Percentiles rank a stretch among this genome's conserved stretches.
Conservation (phyloP, 2,113 vertebrate species). For the Galemys pyrenaicus region DNA sequence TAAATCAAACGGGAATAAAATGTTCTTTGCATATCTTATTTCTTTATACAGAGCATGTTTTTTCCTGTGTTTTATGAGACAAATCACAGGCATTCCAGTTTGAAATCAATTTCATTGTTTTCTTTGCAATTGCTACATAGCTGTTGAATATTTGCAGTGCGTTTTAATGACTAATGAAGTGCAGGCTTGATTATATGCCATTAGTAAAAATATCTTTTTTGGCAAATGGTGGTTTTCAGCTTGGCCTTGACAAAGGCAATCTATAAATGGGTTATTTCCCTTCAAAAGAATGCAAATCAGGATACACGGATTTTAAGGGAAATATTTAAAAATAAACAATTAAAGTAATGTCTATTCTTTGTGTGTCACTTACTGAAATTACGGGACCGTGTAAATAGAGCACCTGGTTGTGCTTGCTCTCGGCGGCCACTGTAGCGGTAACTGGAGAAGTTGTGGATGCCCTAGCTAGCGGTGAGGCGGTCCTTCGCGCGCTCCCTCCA, state of each 20-base stretch:
- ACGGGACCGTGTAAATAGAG: conserved; percentile 65
- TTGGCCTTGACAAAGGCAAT: background rate
- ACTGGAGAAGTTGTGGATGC: conserved; percentile 58
- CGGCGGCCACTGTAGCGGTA: conserved; percentile 36
- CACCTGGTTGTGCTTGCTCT: conserved; percentile 62
- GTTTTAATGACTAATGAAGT: conserved; percentile 54
- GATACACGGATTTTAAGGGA: conserved; percentile 35
- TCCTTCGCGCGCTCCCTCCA: too few relatives aligned
- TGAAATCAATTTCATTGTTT: conserved; percentile 76
- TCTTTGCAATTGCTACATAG: conserved; percentile 41
- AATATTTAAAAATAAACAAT: conserved; percentile 72
- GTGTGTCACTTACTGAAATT: conserved; percentile 70
- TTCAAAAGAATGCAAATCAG: conserved; percentile 51
- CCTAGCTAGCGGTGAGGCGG: too few relatives aligned
- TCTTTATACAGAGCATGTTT: background rate
- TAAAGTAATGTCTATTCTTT: conserved; percentile 68
- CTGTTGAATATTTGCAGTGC: conserved; percentile 57
- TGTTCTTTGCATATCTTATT: conserved; percentile 38
- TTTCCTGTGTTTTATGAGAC: conserved; percentile 56
- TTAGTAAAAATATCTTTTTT: conserved; percentile 56
- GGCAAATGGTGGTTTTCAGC: conserved; percentile 5
- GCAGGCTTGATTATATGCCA: conserved; percentile 56
- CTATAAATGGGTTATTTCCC: background rate
- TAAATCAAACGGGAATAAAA: conserved; percentile 40
- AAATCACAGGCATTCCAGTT: conserved; percentile 40